Evolutionary conservation across 2,797 vertebrate genomes (phyloP).

Genomic region (Manis pentadactyla): DNA sequence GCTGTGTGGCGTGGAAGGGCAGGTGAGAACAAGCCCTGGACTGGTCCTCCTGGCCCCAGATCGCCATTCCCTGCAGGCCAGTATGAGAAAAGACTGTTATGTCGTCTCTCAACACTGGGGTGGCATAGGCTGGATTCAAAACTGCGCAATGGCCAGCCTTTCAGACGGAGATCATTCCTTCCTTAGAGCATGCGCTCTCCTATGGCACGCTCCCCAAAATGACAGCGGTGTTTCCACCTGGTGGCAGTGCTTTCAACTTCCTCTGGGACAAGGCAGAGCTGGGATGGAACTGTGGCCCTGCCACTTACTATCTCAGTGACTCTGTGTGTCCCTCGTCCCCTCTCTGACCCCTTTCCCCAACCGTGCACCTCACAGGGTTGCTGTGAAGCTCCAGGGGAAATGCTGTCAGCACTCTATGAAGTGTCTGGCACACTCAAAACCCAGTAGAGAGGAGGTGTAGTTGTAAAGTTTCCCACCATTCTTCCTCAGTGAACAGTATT

Average conservation of each 20-base stretch:
- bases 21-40: not conserved
- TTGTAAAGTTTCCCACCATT: not conserved
- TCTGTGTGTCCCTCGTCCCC: too few relatives aligned
- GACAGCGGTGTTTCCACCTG: not conserved
- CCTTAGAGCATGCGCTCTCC: rapidly evolving
- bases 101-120: not conserved
- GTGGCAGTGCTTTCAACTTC: not conserved
- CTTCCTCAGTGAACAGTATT: not conserved
- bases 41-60: not conserved
- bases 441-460: rapidly evolving
- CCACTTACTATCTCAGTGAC: rapidly evolving
- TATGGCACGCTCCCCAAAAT: rapidly evolving
- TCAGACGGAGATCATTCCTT: too few relatives aligned
- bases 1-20: rapidly evolving
- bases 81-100: too few relatives aligned
- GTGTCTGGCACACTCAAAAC: not conserved
- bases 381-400: too few relatives aligned
- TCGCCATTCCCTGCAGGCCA: not conserved
- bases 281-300: not conserved
- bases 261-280: not conserved
- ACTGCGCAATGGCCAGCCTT: not conserved
- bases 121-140: not conserved
- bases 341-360: not conserved
- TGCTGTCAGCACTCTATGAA: too few relatives aligned
- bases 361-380: too few relatives aligned